Conservation (phyloP, 2,113 vertebrate species). For the Laticauda laticaudata region DNA sequence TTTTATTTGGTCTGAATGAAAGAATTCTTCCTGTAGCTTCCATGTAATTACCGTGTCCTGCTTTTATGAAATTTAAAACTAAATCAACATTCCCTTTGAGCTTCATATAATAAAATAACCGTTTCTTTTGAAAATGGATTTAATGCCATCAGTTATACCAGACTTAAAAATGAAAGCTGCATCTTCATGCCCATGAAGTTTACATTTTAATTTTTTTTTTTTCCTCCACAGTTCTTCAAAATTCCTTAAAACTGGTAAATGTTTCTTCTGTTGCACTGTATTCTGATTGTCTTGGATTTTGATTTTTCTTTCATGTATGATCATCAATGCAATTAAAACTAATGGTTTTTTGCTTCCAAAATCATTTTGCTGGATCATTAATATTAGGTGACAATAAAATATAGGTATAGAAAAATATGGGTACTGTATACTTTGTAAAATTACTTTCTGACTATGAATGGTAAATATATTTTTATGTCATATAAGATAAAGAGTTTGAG, state of each 20-base stretch:
- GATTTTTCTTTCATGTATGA: conserved; percentile 50
- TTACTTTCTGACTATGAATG: not conserved
- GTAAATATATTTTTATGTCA: not conserved
- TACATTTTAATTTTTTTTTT: conserved; percentile 34
- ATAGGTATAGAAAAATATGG: not conserved
- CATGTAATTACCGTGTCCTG: conserved; percentile 55
- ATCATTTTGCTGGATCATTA: not conserved
- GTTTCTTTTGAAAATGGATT: conserved; percentile 55
- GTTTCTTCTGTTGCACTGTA: not conserved
- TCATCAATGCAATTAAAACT: conserved; percentile 49
- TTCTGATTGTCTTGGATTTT: rapidly evolving
- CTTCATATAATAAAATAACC: conserved; percentile 52
- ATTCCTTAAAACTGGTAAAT: conserved; percentile 44
- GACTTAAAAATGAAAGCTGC: conserved; percentile 39
- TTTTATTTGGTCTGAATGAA: conserved; percentile 57
- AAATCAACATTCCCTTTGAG: conserved; percentile 55
- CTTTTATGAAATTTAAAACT: conserved; percentile 48
- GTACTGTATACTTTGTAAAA: not conserved
- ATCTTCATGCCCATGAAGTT: conserved; percentile 47
- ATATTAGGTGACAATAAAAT: not conserved
- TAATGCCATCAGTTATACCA: conserved; percentile 48
- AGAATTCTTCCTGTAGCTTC: conserved; percentile 50
- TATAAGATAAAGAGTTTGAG: not conserved
- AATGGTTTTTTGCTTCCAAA: not conserved
- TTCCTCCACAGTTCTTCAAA: conserved; percentile 26